These are phyloP conservation scores for Pyrrhopygopsis socrates DNA, from an alignment of 2,888 invertebrate species.

Conservation along the genomic window DNA sequence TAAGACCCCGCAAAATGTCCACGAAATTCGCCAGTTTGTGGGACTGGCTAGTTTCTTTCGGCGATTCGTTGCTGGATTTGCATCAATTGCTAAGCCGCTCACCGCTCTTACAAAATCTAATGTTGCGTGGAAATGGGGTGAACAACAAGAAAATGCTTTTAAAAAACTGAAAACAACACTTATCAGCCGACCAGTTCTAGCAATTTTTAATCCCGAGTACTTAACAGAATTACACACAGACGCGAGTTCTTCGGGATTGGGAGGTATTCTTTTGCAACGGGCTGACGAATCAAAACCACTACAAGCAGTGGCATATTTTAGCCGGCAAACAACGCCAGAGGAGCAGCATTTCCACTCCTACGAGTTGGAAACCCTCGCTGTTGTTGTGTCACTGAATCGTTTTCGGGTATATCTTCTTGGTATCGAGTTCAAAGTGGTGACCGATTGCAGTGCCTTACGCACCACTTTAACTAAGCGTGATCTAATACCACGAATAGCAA, in stretches of 20 bases:
- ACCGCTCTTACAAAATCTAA: conserved; percentile 32
- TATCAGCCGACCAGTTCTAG: neutral
- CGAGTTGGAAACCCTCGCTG: conserved; percentile 81
- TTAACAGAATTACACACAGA: conserved; percentile 54
- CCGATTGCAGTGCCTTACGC: conserved; percentile 41
- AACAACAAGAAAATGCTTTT: conserved; percentile 39
- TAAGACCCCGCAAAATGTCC: conserved; percentile 73
- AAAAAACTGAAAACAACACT: conserved; percentile 18
- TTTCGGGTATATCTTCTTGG: conserved; percentile 43
- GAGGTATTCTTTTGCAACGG: conserved; percentile 42
- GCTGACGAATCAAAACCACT: neutral
- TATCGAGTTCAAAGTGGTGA: conserved; percentile 42
- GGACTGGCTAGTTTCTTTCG: conserved; percentile 83
- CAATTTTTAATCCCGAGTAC: conserved; percentile 6
- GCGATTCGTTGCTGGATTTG: conserved; percentile 76
- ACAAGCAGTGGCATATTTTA: conserved; percentile 84
- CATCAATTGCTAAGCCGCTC: conserved; percentile 40
- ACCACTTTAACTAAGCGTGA: conserved; percentile 45
- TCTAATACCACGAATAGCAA: conserved; percentile 83
- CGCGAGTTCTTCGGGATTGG: conserved; percentile 31
- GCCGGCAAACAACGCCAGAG: conserved; percentile 85
- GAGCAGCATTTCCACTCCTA: conserved; percentile 88
- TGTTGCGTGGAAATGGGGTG: conserved; percentile 36
- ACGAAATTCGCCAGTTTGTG: conserved; percentile 84
- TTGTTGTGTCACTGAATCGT: conserved; percentile 39